phyloP scores from a whole-genome alignment of 2,797 vertebrate species.

The Erpetoichthys calabaricus region DNA sequence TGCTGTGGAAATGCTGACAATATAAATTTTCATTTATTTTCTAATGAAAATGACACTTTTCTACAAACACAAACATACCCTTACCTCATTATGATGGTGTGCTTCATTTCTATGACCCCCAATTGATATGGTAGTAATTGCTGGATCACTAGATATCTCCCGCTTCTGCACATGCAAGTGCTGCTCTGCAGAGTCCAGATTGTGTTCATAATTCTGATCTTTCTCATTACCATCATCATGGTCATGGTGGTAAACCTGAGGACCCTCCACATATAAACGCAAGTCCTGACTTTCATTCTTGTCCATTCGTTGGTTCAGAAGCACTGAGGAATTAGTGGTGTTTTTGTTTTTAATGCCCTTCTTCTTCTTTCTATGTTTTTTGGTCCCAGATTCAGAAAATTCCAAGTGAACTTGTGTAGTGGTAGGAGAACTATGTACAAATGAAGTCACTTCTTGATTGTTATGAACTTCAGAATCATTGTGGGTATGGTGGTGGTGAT shows the following conservation, averaged over 20 bases:
- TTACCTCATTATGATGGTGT: constrained; percentile 72
- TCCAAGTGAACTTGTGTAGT: too few species aligned
- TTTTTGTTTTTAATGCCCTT: constrained; percentile 37
- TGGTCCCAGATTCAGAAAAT: constrained; percentile 30
- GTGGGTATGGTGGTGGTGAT: constrained; percentile 33
- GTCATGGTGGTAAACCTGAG: constrained; percentile 25
- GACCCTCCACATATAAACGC: constrained; percentile 6
- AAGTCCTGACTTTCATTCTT: too few species aligned
- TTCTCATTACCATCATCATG: constrained; percentile 21
- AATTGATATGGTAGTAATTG: constrained; percentile 14
- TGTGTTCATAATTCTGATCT: constrained; percentile 29
- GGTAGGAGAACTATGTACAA: constrained; percentile 12
- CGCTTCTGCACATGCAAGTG: constrained; percentile 52
- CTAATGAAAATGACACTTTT: too few species aligned
- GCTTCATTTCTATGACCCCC: constrained; percentile 32
- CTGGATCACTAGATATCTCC: constrained; percentile 47
- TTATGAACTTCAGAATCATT: constrained; percentile 29
- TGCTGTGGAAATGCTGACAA: too few species aligned
- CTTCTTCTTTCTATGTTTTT: constrained; percentile 40
- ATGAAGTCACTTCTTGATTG: constrained; percentile 32
- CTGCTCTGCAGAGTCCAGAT: constrained; percentile 25
- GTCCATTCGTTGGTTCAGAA: too few species aligned
- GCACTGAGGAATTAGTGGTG: constrained; percentile 23
- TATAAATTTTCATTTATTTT: too few species aligned
- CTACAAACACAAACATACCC: constrained; percentile 5